Evolutionary conservation across 2,797 vertebrate genomes (phyloP), one percentile per base, ranked within the genome.

Genomic region (Coendou prehensilis): DNA sequence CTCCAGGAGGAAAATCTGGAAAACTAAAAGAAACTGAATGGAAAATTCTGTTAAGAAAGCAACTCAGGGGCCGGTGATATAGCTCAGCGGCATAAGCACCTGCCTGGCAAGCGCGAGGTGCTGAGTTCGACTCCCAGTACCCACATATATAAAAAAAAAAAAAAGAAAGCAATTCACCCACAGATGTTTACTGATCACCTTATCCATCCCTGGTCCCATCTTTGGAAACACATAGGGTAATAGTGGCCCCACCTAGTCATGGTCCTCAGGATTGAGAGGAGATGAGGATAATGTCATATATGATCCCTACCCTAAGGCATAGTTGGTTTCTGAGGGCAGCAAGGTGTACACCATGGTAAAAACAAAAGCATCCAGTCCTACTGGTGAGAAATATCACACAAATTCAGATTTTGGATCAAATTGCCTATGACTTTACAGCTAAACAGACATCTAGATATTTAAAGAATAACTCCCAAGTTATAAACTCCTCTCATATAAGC

Each of bases 171-270:
- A 45, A 8, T 81, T 86, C 61, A 69, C 69, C 9, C 33, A 54
- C 76, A 94, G 1, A 30, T 61, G 28, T 59, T 93, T 95, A 6
- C 54, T 81, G 17, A 45, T 30, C 8, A 57, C 57, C 50, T 37
- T 89, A 5, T 23, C 26, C 5, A 13, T 57, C 8, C 11, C 9
- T 45, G 57, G 9, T 57, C 88, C 15, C 17, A 13, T 28, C 76
- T 22, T 2, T 4, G 59, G 81, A 69, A 80, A 73, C 4, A 9
- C 0, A 0, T 7, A 4, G 47, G 33, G 20, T 50, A 50, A 6
- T 3, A 1, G 47, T 4, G 45, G 11, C 10, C 3, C 59, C 9
- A 9, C 18, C 30, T 5, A 26, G 11, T 26, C 75, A 6, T 52
- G 41, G 45, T 30, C 80, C 75, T 26, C 7, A 1, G 54, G n/a